Evolutionary conservation across 2,888 invertebrate genomes (phyloP).

Genomic region (Drosophila niveifrons): DNA sequence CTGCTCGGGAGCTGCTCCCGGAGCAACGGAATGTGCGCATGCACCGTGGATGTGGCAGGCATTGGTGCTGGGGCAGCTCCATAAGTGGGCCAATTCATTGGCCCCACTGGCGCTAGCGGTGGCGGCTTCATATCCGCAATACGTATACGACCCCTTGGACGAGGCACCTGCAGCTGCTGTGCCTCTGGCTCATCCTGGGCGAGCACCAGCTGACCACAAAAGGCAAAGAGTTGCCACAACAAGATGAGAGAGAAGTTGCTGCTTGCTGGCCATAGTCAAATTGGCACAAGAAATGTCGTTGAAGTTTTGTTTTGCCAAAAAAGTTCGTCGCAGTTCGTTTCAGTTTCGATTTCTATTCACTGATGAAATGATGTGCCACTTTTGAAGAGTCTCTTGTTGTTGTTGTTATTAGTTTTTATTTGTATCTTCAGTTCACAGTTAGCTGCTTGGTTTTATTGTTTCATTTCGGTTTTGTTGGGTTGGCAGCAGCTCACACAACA

Average conservation of each 20-base stretch:
- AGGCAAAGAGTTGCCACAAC: conserved; percentile 17
- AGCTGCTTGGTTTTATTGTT: conserved; percentile 53
- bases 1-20: conserved; percentile 43
- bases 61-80: conserved; percentile 26
- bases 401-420: conserved; percentile 33
- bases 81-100: conserved; percentile 48
- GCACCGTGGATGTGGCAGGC: conserved; percentile 61
- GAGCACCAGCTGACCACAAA: conserved; percentile 20
- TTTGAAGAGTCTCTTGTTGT: conserved; percentile 38
- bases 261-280: conserved; percentile 54
- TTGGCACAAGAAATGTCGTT: conserved; percentile 25
- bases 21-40: conserved; percentile 68
- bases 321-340: conserved; percentile 52
- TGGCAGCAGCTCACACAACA: conserved; percentile 28
- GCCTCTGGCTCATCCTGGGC: conserved; percentile 39
- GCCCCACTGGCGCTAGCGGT: conserved; percentile 11
- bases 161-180: conserved; percentile 58
- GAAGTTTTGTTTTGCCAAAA: conserved; percentile 28
- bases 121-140: conserved; percentile 61
- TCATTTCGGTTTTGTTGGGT: conserved; percentile 59
- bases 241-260: conserved; percentile 27
- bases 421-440: conserved; percentile 62
- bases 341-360: conserved; percentile 64
- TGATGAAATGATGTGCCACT: conserved; percentile 70
- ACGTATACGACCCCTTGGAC: conserved; percentile 69